Conservation (phyloP, 2,113 vertebrate genomes). For the Mystacornis crossleyi region DNA sequence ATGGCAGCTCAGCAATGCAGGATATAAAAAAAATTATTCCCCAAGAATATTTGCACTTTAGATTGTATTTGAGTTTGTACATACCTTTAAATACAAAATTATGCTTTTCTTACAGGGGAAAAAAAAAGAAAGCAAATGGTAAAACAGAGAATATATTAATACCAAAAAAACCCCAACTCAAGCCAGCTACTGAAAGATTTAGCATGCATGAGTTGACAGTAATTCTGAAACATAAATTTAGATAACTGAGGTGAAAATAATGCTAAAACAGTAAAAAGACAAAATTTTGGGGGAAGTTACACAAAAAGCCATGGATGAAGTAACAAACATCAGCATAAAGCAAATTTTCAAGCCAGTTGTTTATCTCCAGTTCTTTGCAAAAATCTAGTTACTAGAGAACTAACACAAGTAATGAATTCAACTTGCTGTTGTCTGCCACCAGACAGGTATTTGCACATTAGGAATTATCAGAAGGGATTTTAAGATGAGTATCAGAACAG, state of each 20-base stretch:
- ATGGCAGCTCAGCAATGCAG: neutral
- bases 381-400: neutral
- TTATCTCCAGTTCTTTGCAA: neutral
- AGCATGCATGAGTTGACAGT: neutral
- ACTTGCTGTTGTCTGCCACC: neutral
- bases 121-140: neutral
- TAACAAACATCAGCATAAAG: neutral
- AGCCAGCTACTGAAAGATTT: neutral
- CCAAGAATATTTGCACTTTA: neutral
- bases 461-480: neutral
- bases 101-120: neutral
- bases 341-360: neutral
- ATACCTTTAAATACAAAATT: neutral
- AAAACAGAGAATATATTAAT: neutral
- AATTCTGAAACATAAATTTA: neutral
- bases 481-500: neutral
- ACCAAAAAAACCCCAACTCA: neutral
- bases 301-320: rapidly evolving
- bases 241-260: neutral
- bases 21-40: neutral
- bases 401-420: neutral
- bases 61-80: neutral
- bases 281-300: neutral
- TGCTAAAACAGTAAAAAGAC: neutral
- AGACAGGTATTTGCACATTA: neutral